Evolutionary conservation across 2,797 vertebrate species (phyloP).

Genomic region (Pipistrellus nathusii): DNA sequence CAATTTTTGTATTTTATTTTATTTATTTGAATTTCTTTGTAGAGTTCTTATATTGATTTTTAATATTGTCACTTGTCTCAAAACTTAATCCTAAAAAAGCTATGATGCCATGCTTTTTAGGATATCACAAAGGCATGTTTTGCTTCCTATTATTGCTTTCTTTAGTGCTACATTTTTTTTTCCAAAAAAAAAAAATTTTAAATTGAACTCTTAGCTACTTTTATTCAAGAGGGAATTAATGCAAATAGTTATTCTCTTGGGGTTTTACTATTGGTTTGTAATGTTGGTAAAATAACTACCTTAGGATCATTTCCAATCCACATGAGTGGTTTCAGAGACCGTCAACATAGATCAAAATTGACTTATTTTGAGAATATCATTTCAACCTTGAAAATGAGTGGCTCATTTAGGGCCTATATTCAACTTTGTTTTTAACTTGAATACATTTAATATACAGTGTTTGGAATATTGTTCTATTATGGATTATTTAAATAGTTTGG

Average conservation of each 20-base stretch:
- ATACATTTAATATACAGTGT: conserved; percentile 8
- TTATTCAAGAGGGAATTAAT: background rate
- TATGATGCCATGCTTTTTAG: background rate
- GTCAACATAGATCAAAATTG: background rate
- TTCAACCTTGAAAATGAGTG: background rate
- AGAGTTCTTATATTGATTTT: background rate
- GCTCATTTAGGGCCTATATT: background rate
- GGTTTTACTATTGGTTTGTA: background rate
- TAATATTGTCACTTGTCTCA: background rate
- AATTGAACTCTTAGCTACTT: conserved; percentile 12
- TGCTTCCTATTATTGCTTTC: background rate
- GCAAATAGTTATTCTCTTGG: background rate
- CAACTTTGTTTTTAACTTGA: background rate
- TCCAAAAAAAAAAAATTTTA: background rate
- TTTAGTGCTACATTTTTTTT: background rate
- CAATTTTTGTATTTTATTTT: conserved; percentile 25
- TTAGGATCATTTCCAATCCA: background rate
- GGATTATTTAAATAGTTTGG: conserved; percentile 18
- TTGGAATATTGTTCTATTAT: background rate
- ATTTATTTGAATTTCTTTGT: background rate
- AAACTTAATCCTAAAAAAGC: conserved; percentile 52
- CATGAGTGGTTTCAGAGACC: background rate
- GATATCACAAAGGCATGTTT: background rate
- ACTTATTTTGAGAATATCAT: background rate
- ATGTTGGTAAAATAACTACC: background rate